Conservation (phyloP, 1,140 invertebrate genomes). For the Drosophila ercepeae region DNA sequence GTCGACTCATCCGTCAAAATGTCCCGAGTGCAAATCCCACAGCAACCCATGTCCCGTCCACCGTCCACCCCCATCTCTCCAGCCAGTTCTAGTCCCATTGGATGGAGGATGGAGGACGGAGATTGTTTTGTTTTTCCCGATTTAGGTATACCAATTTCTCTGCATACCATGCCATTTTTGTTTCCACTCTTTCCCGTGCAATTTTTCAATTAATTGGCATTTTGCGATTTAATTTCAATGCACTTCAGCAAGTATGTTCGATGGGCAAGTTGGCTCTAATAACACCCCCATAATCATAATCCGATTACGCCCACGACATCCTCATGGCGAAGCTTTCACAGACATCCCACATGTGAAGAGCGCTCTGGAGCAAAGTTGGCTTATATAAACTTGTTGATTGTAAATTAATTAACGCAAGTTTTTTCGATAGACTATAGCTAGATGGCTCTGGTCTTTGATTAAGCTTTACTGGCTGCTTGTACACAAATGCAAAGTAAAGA, state of each 20-base stretch:
- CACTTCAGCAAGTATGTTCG: slow-evolving; percentile 28
- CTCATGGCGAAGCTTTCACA: not conserved
- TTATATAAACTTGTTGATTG: slow-evolving; percentile 54
- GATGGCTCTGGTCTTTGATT: not conserved
- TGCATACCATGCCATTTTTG: slow-evolving; percentile 26
- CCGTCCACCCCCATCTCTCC: slow-evolving; percentile 22
- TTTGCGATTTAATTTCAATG: slow-evolving; percentile 45
- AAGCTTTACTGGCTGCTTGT: not conserved
- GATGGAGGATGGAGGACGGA: slow-evolving; percentile 58
- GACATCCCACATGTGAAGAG: slow-evolving; percentile 8
- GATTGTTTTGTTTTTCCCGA: slow-evolving; percentile 59
- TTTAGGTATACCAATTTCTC: slow-evolving; percentile 55
- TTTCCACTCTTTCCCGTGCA: slow-evolving; percentile 7
- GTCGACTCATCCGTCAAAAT: slow-evolving; percentile 75
- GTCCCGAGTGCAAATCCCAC: slow-evolving; percentile 70
- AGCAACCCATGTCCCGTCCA: slow-evolving; percentile 13
- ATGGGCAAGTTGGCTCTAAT: slow-evolving; percentile 26
- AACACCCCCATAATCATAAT: slow-evolving; percentile 67
- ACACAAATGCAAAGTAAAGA: not conserved
- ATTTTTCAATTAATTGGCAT: slow-evolving; percentile 66
- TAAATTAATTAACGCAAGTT: slow-evolving; percentile 56
- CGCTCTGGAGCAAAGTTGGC: slow-evolving; percentile 1
- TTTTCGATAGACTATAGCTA: slow-evolving; percentile 7
- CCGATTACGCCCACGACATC: slow-evolving; percentile 50
- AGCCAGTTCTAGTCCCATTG: too few species aligned